Base-by-base conservation (phyloP, 2,888 invertebrate genomes). In the Gnatocerus cornutus region DNA sequence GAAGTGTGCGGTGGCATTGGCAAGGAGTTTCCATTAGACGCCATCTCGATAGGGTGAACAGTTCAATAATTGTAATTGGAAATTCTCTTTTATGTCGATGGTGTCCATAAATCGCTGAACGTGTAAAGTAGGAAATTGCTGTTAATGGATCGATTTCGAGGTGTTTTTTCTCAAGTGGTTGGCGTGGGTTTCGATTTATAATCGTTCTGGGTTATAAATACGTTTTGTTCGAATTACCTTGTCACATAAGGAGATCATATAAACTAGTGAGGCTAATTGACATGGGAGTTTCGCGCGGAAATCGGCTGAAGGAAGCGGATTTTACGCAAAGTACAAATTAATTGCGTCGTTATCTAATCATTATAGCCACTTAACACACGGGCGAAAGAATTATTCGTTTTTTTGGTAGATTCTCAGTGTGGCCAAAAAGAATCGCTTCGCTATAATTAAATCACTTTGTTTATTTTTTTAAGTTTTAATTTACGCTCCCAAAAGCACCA, bases 1-100 rank as follows among this genome's bases (percentile, higher is more conserved):
- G 74, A 61, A 39, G 56, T 41, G 10, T 68, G 67, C 13, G 62
- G 16, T 16, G 68, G 46, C 7, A 73, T 46, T 14, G 64, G 74
- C 46, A 71, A 74, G 88, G 87, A 61, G 88, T 87, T 72, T 85
- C 87, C 74, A 87, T 87, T 87, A 74, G 87, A 87, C 77, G 87
- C 86, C 86, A 87, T 88, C 80, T 87, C 61, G 37, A n/a, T 12
- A 27, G 45, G 30, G 58, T 58, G 29, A 45, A 58, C 48, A 48
- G 27, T 16, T 48, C 48, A 13, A 5, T 14, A 46, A 21, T 21
- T 21, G 21, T 21, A 21, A 21, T 21, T 21, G 21, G 21, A 21
- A 21, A 21, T 21, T 21, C 21, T 21, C 21, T 21, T n/a, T 21
- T 21, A 21, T 21, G 21, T 16, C 9, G 27, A 21, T 16, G 48